Evolutionary conservation across 2,888 invertebrate genomes (phyloP), one percentile per base, ranked within the genome.

Genomic region (Lathronympha strigana): DNA sequence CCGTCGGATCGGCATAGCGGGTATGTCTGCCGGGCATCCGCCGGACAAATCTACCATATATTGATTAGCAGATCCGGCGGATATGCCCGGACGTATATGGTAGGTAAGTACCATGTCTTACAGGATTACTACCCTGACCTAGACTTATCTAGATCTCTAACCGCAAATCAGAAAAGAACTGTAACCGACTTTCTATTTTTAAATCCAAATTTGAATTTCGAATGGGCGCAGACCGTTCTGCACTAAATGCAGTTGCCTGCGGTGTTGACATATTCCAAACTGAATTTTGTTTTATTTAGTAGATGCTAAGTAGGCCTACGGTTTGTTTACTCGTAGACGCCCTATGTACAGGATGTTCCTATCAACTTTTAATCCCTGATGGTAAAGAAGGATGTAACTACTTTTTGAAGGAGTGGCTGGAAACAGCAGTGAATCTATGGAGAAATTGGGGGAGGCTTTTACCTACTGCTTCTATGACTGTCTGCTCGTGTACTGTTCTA

Each of bases 121-220:
- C n/a, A n/a, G n/a, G n/a, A n/a, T 8, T 1, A 19, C 19, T 9
- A 43, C 9, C 43, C 13, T 47, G 47, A 47, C 23, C 23, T 47
- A 47, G 23, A 23, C 23, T 47, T n/a, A 47, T 47, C 47, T 47
- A 47, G 47, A 47, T 23, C 21, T 45, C 47, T 23, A 36, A 31
- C 15, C 13, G 28, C 19, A 43, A 28, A 25, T 31, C 9, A 25
- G 8, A 17, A 54, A 38, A 17, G 31, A 13, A 25, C 38, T 25
- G 68, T 66, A 71, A 74, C 69, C 73, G 73, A 71, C 73, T 82
- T 76, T 83, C 84, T 80, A 83, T 81, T 83, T 84, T 85, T 80
- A 73, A 83, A 76, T 61, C 57, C 64, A 8, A 60, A 87, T 88
- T 87, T 83, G 78, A 86, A 87, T 80, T 88, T 86, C 82, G 77